Evolutionary conservation across 2,797 vertebrate genomes (phyloP).

Genomic region (Pseudochaenichthys georgianus): DNA sequence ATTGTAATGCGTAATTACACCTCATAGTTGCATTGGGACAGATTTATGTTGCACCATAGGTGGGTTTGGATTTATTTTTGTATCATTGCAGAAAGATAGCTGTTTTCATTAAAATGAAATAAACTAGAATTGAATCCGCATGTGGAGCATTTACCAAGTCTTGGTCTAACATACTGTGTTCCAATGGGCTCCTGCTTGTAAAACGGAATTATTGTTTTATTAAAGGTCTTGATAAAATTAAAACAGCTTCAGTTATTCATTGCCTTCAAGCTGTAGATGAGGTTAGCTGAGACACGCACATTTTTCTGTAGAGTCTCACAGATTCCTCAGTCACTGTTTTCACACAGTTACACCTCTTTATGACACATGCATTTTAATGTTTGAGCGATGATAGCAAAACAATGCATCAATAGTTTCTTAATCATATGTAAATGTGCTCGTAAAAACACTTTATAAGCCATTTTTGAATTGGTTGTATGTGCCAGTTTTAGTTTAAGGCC

Average conservation of each 20-base stretch:
- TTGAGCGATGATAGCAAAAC: slow-evolving; percentile 17
- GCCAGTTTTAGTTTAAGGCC: slow-evolving; percentile 46
- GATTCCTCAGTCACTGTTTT: not conserved
- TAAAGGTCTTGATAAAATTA: slow-evolving; percentile 37
- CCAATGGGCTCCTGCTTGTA: not conserved
- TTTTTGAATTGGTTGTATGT: slow-evolving; percentile 56
- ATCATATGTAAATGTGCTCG: slow-evolving; percentile 30
- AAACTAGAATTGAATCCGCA: slow-evolving; percentile 39
- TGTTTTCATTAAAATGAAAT: slow-evolving; percentile 35
- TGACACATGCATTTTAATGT: slow-evolving; percentile 9
- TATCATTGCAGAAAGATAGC: slow-evolving; percentile 24
- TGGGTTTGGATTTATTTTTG: slow-evolving; percentile 19
- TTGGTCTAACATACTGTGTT: slow-evolving; percentile 4
- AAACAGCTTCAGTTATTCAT: slow-evolving; percentile 29
- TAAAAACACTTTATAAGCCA: slow-evolving; percentile 53
- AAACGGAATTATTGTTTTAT: slow-evolving; percentile 47
- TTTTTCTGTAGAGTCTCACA: not conserved
- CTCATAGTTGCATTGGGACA: slow-evolving; percentile 17
- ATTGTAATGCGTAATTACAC: slow-evolving; percentile 58
- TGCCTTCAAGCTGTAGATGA: slow-evolving; percentile 20
- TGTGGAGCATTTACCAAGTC: slow-evolving; percentile 25
- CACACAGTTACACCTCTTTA: slow-evolving; percentile 26
- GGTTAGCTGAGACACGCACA: not conserved
- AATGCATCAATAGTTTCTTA: slow-evolving; percentile 38
- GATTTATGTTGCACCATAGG: slow-evolving; percentile 40